Conservation (phyloP, 37 sponge, comb jelly and placozoan species). For the Trichoplax adhaerens region DNA sequence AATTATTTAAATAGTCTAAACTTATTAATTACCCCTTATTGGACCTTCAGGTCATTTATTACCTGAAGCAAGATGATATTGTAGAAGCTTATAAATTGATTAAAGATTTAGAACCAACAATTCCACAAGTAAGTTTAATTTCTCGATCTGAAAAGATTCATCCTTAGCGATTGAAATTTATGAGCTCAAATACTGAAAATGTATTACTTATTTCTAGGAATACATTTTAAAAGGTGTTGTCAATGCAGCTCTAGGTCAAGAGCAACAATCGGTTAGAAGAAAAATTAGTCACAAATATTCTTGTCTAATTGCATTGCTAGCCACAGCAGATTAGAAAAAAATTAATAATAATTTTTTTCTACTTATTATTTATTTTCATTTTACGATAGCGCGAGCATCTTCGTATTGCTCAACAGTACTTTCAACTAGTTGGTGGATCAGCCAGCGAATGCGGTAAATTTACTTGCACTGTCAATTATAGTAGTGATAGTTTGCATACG, state of each 20-base stretch:
- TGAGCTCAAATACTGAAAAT: not conserved
- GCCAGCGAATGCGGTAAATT: slow-evolving; percentile 88
- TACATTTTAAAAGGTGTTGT: slow-evolving; percentile 94
- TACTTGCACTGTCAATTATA: no score
- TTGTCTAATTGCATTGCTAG: not conserved
- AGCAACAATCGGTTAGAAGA: slow-evolving; percentile 48
- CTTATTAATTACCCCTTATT: not conserved
- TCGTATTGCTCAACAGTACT: slow-evolving; percentile 90
- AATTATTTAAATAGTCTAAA: not conserved
- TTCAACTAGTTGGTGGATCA: slow-evolving; percentile 90
- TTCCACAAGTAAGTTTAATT: slow-evolving; percentile 26
- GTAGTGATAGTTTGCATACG: no score
- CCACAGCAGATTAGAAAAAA: no score
- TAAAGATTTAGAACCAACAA: slow-evolving; percentile 79
- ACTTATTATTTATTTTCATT: no score
- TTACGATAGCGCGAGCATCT: slow-evolving; percentile 57
- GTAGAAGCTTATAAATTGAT: slow-evolving; percentile 80
- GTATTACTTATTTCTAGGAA: slow-evolving; percentile 36
- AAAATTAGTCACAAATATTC: not conserved
- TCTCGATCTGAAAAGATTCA: not conserved
- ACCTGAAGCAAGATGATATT: slow-evolving; percentile 67
- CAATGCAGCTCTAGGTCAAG: slow-evolving; percentile 83
- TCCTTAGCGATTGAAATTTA: not conserved
- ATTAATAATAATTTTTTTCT: no score
- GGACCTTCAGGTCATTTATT: slow-evolving; percentile 23